Base-by-base conservation (phyloP, 2,888 invertebrate species). In the Micoletzkya japonica region DNA sequence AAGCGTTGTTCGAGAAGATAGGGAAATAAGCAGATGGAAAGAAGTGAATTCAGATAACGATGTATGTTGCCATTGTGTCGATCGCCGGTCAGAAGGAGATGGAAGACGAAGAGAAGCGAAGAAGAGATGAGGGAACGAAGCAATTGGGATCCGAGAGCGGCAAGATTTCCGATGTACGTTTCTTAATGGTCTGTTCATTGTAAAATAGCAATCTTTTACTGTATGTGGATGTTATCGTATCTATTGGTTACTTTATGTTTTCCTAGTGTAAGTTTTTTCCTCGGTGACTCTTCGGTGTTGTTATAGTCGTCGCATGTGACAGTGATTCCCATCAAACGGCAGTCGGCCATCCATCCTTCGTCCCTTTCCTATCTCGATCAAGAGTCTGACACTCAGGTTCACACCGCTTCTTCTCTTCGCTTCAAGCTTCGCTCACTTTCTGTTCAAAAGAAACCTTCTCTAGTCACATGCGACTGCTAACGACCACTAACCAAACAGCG, bases 1-100 rank as follows among this genome's bases (percentile, higher is more conserved):
- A n/a, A n/a, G n/a, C n/a, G n/a, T n/a, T n/a, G n/a, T n/a, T n/a
- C n/a, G n/a, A n/a, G n/a, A n/a, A n/a, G n/a, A n/a, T n/a, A n/a
- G n/a, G n/a, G n/a, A n/a, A n/a, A n/a, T n/a, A n/a, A n/a, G n/a
- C n/a, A n/a, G n/a, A n/a, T n/a, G n/a, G n/a, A n/a, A n/a, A n/a
- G n/a, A n/a, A n/a, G n/a, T n/a, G n/a, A 20, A 54, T 73, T n/a
- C 72, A 79, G 73, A 76, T 79, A 56, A 77, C 79, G 57, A 76
- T 79, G 75, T 79, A 76, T 72, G 70, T 73, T 28, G 77, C 77
- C 0, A 74, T 77, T 20, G 72, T 79, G 0, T 79, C 79, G 17
- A 72, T 79, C 10, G 72, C 74, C 20, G 79, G 74, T 28, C 72
- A 75, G 37, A 52, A 70, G 32, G 77, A 79, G 20, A 37, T 54